Evolutionary conservation across 2,888 invertebrate genomes (phyloP).

Genomic region (Cataglyphis livida): DNA sequence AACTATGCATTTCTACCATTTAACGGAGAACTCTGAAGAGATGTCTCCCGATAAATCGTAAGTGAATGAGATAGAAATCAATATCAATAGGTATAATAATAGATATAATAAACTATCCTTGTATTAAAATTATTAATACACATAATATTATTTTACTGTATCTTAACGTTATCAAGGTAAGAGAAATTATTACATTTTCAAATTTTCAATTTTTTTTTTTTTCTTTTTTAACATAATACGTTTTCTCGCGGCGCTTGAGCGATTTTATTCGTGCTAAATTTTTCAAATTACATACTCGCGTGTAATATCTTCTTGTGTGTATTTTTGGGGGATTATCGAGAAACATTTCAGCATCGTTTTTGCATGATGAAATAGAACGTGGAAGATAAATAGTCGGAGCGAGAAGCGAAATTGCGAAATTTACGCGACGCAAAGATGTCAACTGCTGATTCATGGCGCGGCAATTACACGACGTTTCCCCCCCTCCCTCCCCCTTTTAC

Average conservation of each 20-base stretch:
- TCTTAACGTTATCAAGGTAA: neutral
- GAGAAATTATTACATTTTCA: neutral
- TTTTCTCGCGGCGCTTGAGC: neutral
- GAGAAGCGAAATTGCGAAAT: conserved; percentile 38
- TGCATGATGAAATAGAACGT: conserved; percentile 15
- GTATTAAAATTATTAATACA: neutral
- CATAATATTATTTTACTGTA: neutral
- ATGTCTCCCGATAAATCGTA: neutral
- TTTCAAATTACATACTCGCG: neutral
- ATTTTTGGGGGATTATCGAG: neutral
- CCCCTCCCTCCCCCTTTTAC: neutral
- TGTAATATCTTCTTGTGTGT: conserved; percentile 11
- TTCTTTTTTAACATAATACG: neutral
- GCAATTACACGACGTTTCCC: conserved; percentile 8
- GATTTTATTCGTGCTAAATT: conserved; percentile 1
- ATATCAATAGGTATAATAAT: too few species aligned
- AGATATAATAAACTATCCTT: neutral
- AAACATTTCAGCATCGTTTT: conserved; percentile 8
- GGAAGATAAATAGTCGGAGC: conserved; percentile 35
- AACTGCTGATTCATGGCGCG: conserved; percentile 32
- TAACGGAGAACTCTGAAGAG: neutral
- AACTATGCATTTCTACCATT: neutral
- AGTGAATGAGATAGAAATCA: neutral
- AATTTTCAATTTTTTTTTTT: too few species aligned
- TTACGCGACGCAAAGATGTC: conserved; percentile 33